Conservation (phyloP, 2,113 vertebrate species). For the Pseudopodoces humilis region DNA sequence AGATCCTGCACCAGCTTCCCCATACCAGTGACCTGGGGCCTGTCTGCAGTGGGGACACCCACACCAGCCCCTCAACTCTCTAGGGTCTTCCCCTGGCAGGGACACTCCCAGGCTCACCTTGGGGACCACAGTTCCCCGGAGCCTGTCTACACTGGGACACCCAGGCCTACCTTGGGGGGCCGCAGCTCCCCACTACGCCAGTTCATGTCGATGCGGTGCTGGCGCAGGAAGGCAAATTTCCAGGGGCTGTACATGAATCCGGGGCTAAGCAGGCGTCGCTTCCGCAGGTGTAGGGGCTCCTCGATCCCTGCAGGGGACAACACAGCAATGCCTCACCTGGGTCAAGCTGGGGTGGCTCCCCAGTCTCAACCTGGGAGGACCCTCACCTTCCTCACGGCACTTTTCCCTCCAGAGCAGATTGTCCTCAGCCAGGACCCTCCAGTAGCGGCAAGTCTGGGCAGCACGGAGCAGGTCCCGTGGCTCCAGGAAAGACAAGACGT, state of each 20-base stretch:
- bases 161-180: constrained; percentile 61
- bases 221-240: constrained; percentile 67
- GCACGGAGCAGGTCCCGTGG: constrained; percentile 64
- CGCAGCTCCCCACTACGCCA: constrained; percentile 66
- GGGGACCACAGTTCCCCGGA: neutral
- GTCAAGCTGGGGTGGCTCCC: too few species aligned
- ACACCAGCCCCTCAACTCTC: neutral
- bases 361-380: rapidly evolving
- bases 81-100: rapidly evolving
- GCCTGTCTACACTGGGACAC: neutral
- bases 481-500: constrained; percentile 52
- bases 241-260: constrained; percentile 74
- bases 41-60: neutral
- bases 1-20: neutral
- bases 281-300: constrained; percentile 59
- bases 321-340: rapidly evolving
- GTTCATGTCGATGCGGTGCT: constrained; percentile 68
- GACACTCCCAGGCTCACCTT: neutral
- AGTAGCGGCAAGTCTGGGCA: constrained; percentile 63
- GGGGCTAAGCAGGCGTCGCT: constrained; percentile 50
- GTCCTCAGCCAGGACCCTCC: constrained; percentile 56
- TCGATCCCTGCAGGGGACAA: constrained; percentile 29
- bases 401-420: constrained; percentile 72
- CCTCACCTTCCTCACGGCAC: constrained; percentile 60
- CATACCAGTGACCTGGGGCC: too few species aligned